These are phyloP conservation scores for Stegastes partitus DNA, from an alignment of 2,113 vertebrate species.

Conservation along the genomic window DNA sequence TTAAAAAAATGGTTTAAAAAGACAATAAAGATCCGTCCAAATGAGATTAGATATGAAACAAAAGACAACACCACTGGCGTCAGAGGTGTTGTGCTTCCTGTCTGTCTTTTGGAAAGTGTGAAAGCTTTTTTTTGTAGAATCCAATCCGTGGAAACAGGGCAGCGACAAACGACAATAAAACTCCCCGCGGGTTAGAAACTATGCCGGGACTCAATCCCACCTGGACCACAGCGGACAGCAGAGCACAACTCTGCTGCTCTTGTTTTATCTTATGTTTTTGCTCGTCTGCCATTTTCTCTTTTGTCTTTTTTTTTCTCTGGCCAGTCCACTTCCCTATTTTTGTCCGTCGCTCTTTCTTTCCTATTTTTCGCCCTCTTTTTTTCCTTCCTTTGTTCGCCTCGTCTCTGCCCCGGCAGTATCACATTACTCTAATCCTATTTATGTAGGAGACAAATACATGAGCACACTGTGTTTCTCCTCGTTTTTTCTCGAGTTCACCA, in stretches of 20 bases:
- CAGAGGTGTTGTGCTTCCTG: slow-evolving; percentile 8
- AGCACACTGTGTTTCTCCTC: slow-evolving; percentile 16
- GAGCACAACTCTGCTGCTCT: slow-evolving; percentile 23
- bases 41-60: slow-evolving; percentile 1
- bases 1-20: too few species aligned
- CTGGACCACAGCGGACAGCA: slow-evolving; percentile 51
- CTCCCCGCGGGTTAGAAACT: slow-evolving; percentile 65
- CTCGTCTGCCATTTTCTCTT: slow-evolving; percentile 23
- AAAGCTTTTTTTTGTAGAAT: slow-evolving; percentile 44
- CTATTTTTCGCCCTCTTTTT: slow-evolving; percentile 14
- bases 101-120: slow-evolving; percentile 44
- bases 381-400: slow-evolving; percentile 43
- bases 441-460: slow-evolving; percentile 39
- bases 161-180: slow-evolving; percentile 32
- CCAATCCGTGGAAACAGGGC: slow-evolving; percentile 63
- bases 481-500: neutral
- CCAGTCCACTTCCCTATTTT: slow-evolving; percentile 41
- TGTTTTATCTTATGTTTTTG: neutral
- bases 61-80: slow-evolving; percentile 18
- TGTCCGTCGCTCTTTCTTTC: slow-evolving; percentile 30
- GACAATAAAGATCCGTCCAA: neutral
- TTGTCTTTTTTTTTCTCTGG: slow-evolving; percentile 55
- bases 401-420: slow-evolving; percentile 57
- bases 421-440: slow-evolving; percentile 71
- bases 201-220: slow-evolving; percentile 39